Base-by-base conservation (phyloP, 1,140 invertebrate species). In the Zeugodacus cucurbitae region DNA sequence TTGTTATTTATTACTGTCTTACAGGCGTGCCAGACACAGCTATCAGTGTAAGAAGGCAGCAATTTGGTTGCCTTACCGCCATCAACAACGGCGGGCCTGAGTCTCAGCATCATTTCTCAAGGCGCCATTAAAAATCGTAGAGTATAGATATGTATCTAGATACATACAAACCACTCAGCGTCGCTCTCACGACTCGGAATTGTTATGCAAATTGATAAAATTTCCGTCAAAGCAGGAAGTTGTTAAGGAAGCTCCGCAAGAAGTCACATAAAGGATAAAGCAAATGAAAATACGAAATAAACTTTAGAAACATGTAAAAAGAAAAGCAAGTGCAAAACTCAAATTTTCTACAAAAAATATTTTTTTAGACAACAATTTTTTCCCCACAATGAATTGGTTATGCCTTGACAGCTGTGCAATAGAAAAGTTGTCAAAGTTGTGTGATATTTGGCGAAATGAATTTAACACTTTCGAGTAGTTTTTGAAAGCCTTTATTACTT, bases 141-240 rank as follows among this genome's bases (percentile, higher is more conserved):
- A 2, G 5, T 26, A 29, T 64, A 64, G 7, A 29, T 70, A 14
- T 32, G 1, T 11, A 17, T 64, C 3, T 54, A 17, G 0, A 11
- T 44, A 8, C 10, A 44, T 6, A 1, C 3, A 41, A 8, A 5
- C 34, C 32, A 37, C 26, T 82, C 10, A 37, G 41, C 74, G 34
- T 2, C n/a, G 8, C 10, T 6, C 11, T 41, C 14, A 11, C n/a
- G 3, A 29, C 34, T 48, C 10, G 41, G 26, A 29, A 14, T 82
- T 82, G 74, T 82, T 82, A 82, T 82, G 74, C 74, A 82, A 82
- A 82, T 82, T 82, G 74, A 54, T 82, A 82, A 37, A 82, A 82
- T 82, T 82, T 82, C 74, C 74, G 74, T 82, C 74, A 82, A 82
- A 82, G 74, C 74, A 82, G 41, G 41, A 82, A 82, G 41, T 48